phyloP scores from a whole-genome alignment of 2,113 vertebrate genomes.

The Lampris megalopsis region DNA sequence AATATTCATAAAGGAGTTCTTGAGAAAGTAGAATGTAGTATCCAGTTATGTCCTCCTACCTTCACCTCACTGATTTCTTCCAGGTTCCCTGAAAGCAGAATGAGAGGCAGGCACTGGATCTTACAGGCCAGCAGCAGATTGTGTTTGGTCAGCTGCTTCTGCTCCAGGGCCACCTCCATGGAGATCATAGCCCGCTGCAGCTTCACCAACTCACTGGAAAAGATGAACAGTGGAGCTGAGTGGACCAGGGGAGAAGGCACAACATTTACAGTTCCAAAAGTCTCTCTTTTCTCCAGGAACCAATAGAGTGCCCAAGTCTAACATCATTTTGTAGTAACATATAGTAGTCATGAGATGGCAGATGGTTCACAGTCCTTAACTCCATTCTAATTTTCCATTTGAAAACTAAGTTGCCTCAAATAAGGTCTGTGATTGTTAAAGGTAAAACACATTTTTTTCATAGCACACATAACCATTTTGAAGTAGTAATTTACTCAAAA shows the following conservation, averaged over 20 bases:
- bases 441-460: too few relatives aligned
- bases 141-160: slow-evolving; percentile 85
- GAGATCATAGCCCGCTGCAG: slow-evolving; percentile 84
- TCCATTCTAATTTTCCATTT: too few relatives aligned
- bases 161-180: slow-evolving; percentile 87
- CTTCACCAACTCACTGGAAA: slow-evolving; percentile 83
- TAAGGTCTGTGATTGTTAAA: too few relatives aligned
- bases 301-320: too few relatives aligned
- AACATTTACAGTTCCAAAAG: too few relatives aligned
- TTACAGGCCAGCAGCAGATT: slow-evolving; percentile 92
- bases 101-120: slow-evolving; percentile 85
- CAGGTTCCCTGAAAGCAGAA: slow-evolving; percentile 84
- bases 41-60: slow-evolving; percentile 73
- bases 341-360: background rate
- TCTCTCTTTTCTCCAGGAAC: background rate
- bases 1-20: too few relatives aligned
- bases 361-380: too few relatives aligned
- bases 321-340: background rate
- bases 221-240: background rate
- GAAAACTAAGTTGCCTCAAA: too few relatives aligned
- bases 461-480: too few relatives aligned
- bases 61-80: slow-evolving; percentile 89
- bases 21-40: too few relatives aligned
- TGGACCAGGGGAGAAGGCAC: background rate
- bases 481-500: too few relatives aligned